A percentile compares a stretch with the other conserved stretches of the same genome.
Conservation (phyloP, 2,888 invertebrate genomes). For the Myopa testacea region DNA sequence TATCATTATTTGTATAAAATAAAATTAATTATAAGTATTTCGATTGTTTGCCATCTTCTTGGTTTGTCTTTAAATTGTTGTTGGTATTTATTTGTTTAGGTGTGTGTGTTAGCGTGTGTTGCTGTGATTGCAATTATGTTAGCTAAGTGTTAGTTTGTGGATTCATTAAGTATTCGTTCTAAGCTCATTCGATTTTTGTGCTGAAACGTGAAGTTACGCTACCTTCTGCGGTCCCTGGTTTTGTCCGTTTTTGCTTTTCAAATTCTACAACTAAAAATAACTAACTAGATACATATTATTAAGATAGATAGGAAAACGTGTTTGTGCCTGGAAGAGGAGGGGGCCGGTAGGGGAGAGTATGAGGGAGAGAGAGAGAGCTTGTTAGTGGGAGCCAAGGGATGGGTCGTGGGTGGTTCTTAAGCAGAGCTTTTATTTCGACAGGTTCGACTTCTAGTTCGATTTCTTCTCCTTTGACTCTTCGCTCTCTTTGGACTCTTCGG, state of each 20-base stretch:
- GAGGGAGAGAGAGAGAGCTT: conserved; percentile 42
- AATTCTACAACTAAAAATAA: conserved; percentile 58
- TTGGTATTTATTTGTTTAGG: conserved; percentile 38
- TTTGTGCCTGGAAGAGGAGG: conserved; percentile 2
- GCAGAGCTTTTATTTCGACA: conserved; percentile 45
- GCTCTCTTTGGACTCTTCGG: conserved; percentile 62
- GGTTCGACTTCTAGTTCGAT: conserved; percentile 49
- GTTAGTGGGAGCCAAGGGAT: conserved; percentile 15
- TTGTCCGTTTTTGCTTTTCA: conserved; percentile 48
- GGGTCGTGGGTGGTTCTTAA: conserved; percentile 46
- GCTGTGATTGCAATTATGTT: conserved; percentile 39
- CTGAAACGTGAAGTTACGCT: conserved; percentile 8
- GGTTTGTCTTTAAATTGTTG: conserved; percentile 54
- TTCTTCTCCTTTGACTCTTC: conserved; percentile 59
- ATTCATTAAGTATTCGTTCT: conserved; percentile 30
- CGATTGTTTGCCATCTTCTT: conserved; percentile 60
- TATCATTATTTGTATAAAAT: conserved; percentile 31
- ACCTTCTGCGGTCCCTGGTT: conserved; percentile 48
- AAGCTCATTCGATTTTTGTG: conserved; percentile 21
- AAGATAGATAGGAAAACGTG: conserved; percentile 39
- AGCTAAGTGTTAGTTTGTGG: conserved; percentile 21
- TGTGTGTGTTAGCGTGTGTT: conserved; percentile 15
- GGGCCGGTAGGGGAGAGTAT: conserved; percentile 39
- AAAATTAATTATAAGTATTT: conserved; percentile 49
- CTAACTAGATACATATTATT: conserved; percentile 54